Evolutionary conservation across 1,140 invertebrate species (phyloP), one percentile per base, ranked within the genome.

Genomic region (Pogonus chalceus): DNA sequence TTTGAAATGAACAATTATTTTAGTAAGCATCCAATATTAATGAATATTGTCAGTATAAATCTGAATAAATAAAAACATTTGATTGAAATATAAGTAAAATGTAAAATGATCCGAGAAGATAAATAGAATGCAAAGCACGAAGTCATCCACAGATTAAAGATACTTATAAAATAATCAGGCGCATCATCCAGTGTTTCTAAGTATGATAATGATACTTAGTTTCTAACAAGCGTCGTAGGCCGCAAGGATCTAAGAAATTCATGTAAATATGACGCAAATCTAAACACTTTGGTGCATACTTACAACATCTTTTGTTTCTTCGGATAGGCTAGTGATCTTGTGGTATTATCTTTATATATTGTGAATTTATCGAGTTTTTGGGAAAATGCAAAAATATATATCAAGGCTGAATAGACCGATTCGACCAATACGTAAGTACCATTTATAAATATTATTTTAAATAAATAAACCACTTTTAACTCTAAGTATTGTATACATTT

Each of bases 191-290:
- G 14, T 31, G 14, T 7, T 31, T 14, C 14, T 31, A 31, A 31
- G 26, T 31, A 43, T 43, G 37, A 43, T 43, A 43, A 43, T 43
- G 9, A 12, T 43, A 43, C 9, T 43, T 43, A 43, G 37, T 43
- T 16, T 18, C 37, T 9, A 18, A 18, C 9, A 43, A 18, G 37
- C 37, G 37, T 43, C 37, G 4, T 7, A 43, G 37, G 37, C 18
- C 37, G 18, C 37, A 43, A 4, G 14, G 4, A 31, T 31, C 7
- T 31, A 4, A 31, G 26, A 31, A 31, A 31, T 14, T 7, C 14
- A 31, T 31, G 26, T 31, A 31, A 31, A 31, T 31, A 14, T 31
- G 14, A 31, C 26, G 14, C 26, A 14, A 31, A 31, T 7, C 3
- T 43, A 18, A 43, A 43, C 18, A 12, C 7, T 43, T 43, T 12